Conservation (phyloP, 2,113 vertebrate genomes). For the Parus major region DNA sequence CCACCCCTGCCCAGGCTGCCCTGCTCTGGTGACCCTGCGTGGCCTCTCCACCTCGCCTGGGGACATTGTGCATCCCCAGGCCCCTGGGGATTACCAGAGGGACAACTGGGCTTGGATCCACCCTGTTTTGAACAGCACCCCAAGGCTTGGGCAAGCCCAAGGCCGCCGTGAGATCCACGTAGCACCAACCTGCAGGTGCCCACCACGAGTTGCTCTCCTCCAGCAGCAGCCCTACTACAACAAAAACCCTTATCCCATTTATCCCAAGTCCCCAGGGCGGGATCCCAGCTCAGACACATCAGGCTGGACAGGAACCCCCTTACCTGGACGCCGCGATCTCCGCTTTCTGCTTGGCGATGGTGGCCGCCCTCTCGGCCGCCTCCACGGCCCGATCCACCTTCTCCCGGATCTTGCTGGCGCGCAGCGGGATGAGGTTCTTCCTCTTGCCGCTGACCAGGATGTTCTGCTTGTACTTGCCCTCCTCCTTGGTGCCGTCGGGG, state of each 20-base stretch:
- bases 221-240: rapidly evolving
- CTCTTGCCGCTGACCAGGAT: constrained; percentile 92
- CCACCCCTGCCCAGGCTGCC: neutral
- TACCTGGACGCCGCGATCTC: constrained; percentile 97
- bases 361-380: constrained; percentile 88
- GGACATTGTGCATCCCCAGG: neutral
- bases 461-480: constrained; percentile 98
- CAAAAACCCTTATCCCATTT: neutral
- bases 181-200: rapidly evolving
- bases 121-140: rapidly evolving
- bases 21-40: rapidly evolving
- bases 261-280: rapidly evolving
- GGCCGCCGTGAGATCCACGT: rapidly evolving
- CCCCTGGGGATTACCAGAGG: neutral
- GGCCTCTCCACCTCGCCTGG: rapidly evolving
- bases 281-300: neutral
- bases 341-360: constrained; percentile 96
- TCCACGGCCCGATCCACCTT: constrained; percentile 96
- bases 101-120: neutral
- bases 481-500: constrained; percentile 95
- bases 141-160: neutral
- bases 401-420: constrained; percentile 96
- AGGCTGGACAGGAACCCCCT: rapidly evolving
- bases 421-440: constrained; percentile 96
- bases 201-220: neutral